A percentile compares a stretch with the other conserved stretches of the same genome.
These are phyloP conservation scores for Anthoptus insignis DNA, from an alignment of 2,888 invertebrate species.

Conservation along the genomic window DNA sequence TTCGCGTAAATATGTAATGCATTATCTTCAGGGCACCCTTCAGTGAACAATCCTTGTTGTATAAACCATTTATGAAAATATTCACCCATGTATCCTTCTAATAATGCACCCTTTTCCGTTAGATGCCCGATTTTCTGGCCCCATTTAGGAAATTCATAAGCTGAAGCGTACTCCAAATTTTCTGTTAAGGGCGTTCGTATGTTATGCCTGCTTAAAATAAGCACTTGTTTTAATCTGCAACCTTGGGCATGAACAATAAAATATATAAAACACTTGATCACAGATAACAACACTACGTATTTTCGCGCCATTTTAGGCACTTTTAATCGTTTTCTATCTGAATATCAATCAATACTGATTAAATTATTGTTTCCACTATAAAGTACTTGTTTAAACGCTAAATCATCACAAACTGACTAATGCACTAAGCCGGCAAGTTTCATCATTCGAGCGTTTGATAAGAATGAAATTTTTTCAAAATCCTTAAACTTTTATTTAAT, in stretches of 20 bases:
- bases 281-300: conserved; percentile 16
- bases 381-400: background rate
- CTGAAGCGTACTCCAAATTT: conserved; percentile 54
- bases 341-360: background rate
- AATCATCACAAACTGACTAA: conserved; percentile 16
- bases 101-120: conserved; percentile 65
- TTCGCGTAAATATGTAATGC: conserved; percentile 67
- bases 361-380: background rate
- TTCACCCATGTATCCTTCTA: conserved; percentile 71
- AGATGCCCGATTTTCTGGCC: conserved; percentile 58
- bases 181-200: conserved; percentile 65
- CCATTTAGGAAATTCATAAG: conserved; percentile 66
- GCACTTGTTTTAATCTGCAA: conserved; percentile 58
- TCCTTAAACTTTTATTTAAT: too few species aligned
- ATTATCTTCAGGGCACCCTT: conserved; percentile 59
- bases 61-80: conserved; percentile 68
- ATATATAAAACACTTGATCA: conserved; percentile 13
- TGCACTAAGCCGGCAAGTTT: conserved; percentile 12
- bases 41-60: conserved; percentile 55
- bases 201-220: conserved; percentile 71
- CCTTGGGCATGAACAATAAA: conserved; percentile 14
- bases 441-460: conserved; percentile 5
- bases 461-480: too few species aligned
- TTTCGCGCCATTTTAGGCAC: conserved; percentile 35
- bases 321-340: background rate